Evolutionary conservation across 37 sponge, comb jelly and placozoan genomes (phyloP), one percentile per base, ranked within the genome.

Genomic region (Sycon ciliatum): DNA sequence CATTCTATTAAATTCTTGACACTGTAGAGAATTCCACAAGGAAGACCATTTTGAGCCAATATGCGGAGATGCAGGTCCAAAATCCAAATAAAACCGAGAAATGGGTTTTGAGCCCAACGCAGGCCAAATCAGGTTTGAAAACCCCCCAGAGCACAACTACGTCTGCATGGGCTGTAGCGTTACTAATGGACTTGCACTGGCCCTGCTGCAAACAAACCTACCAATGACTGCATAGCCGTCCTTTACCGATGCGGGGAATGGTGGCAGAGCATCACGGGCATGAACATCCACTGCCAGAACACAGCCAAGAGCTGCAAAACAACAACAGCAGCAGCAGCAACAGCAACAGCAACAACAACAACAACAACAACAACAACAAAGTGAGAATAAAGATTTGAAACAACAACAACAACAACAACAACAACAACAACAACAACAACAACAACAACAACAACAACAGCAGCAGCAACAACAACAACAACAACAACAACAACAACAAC

Each of bases 191-290:
- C 40, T 16, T 24, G 26, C 46, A 54, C 60, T 13, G 42, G 11
- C n/a, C 31, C 13, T 52, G 58, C 0, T 39, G 3, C 16, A 13
- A 6, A 0, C 20, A 81, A 7, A 71, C 75, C 4, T 56, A 81
- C 82, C 77, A 20, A 92, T 67, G 28, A 98, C 88, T 38, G 99
- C 99, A 75, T 98, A 98, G 13, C 99, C 99, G 80, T 98, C 99
- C 52, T 92, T 98, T 39, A 98, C 61, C 20, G 94, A 89, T 28
- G 99, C 99, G 30, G 84, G 87, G 66, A 89, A 98, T 29, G 95
- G 87, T 38, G 99, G 99, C 22, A 92, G 53, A 18, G 91, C 76
- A 13, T 65, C 70, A 1, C 39, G 31, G 16, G 94, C 88, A 56
- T 38, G 2, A 0, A 98, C 71, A 66, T 81, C 79, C 38, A 77